phyloP scores from a whole-genome alignment of 1,140 invertebrate genomes.

The Atopsyche davidsoni region DNA sequence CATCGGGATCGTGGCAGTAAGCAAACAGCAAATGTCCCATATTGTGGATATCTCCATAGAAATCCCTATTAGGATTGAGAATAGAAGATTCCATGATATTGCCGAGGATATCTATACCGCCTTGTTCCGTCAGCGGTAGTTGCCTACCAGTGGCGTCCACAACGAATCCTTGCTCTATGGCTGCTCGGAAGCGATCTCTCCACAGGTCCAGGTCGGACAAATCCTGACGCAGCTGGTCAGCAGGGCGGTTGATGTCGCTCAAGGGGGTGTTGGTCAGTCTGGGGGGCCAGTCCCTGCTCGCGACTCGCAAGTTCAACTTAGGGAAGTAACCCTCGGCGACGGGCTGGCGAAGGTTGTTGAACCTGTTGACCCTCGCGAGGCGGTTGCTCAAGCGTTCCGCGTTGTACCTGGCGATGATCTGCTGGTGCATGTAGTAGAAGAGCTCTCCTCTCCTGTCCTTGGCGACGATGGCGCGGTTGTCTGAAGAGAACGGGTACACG shows the following conservation, averaged over 20 bases:
- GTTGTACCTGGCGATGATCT: slow-evolving; percentile 65
- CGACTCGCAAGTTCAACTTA: slow-evolving; percentile 60
- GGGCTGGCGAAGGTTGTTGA: slow-evolving; percentile 54
- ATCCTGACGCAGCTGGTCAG: slow-evolving; percentile 59
- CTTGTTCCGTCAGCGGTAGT: slow-evolving; percentile 56
- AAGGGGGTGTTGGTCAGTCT: slow-evolving; percentile 53
- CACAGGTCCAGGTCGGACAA: slow-evolving; percentile 65
- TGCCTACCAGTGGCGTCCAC: slow-evolving; percentile 44
- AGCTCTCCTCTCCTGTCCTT: slow-evolving; percentile 69
- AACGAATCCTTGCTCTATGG: slow-evolving; percentile 63
- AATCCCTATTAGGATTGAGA: slow-evolving; percentile 59
- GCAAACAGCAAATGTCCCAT: slow-evolving; percentile 59
- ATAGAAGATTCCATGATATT: slow-evolving; percentile 74
- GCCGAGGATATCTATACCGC: slow-evolving; percentile 73
- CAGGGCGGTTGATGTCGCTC: slow-evolving; percentile 58
- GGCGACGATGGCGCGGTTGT: slow-evolving; percentile 51
- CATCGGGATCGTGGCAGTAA: slow-evolving; percentile 66
- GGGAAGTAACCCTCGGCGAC: slow-evolving; percentile 67
- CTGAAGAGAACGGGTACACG: slow-evolving; percentile 65
- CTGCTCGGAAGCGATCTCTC: slow-evolving; percentile 66
- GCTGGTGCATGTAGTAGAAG: slow-evolving; percentile 76
- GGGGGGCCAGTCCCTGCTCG: slow-evolving; percentile 34
- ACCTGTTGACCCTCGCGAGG: slow-evolving; percentile 46
- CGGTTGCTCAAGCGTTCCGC: slow-evolving; percentile 60
- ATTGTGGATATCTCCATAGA: slow-evolving; percentile 72